Base-by-base conservation (phyloP, 37 sponge, comb jelly and placozoan genomes). In the Petrosia ficiformis region DNA sequence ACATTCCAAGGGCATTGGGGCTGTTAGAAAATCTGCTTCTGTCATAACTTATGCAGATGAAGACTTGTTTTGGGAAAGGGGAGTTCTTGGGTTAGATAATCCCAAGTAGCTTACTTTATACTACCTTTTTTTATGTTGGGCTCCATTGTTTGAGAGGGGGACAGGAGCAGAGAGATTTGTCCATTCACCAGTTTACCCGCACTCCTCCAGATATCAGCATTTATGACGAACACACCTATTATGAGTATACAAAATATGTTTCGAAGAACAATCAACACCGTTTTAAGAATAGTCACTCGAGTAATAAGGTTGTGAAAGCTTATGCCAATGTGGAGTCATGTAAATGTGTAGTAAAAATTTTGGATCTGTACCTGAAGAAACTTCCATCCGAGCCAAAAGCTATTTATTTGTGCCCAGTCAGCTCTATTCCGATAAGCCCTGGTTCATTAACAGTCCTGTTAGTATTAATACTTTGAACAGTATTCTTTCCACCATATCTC, bases 1-100 rank as follows among this genome's bases (percentile, higher is more conserved):
- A 11, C 75, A 75, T 82, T 36, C 58, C 2, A 59, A 82, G 67
- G 75, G 82, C 29, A 24, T 82, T 37, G 82, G 82, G 4, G 54
- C 72, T 24, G 67, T 22, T 5, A 82, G 74, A 60, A 72, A 82
- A 30, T 59, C 63, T 68, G 75, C 75, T 39, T 30, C 59, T 52
- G 76, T 74, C 2, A 81, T 81, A 28, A 25, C 57, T 30, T 31
- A 64, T 39, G 82, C 73, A 42, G 61, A 81, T 66, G 82, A 81
- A 66, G 31, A 66, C 0, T 2, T 65, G 24, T 57, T 74, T 8
- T 74, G 68, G 82, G 75, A 74, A 44, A 82, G 21, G 28, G 14
- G 59, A 40, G 38, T 74, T 19, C 57, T 82, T 14, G 67, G 59
- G 0, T 75, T 39, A 22, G 39, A 32, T 14, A 56, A 63, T 28